Evolutionary conservation across 2,888 invertebrate genomes (phyloP), one percentile per base, ranked within the genome.

Genomic region (Ectropis crepuscularia): DNA sequence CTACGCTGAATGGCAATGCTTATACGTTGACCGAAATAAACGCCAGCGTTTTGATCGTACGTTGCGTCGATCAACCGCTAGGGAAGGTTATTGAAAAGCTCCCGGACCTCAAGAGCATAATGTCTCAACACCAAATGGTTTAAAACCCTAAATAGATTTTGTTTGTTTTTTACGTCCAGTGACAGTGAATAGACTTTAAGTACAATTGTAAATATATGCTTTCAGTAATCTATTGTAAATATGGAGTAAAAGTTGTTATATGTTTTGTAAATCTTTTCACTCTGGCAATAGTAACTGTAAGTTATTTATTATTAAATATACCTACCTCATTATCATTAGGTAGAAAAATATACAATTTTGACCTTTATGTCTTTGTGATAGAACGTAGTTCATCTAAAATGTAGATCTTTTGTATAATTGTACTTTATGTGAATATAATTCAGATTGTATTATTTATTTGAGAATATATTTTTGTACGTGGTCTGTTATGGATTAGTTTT

Each of bases 201-300:
- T 28, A 28, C 16, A 28, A 50, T 50, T 50, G 43, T 50, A 53
- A 49, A 47, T 53, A 51, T 55, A 6, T 55, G 51, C 16, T 41
- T 57, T 45, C 53, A 53, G 50, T 57, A 45, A 12, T 11, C 39
- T 57, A 46, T 61, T 53, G 49, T 62, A n/a, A 28, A 48, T 53
- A 54, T 73, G 61, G 68, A 71, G 74, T 76, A 76, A 75, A 77
- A 75, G 72, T 77, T 76, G 73, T 76, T 79, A 72, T 74, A 66
- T 75, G 67, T 74, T 77, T 74, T 75, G 74, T 80, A 80, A 74
- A 73, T 76, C 71, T 74, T 74, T 78, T 73, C 45, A 72, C 73
- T 74, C 63, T 47, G 57, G 48, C 62, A 62, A 63, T 60, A 49
- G n/a, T 59, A n/a, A 41, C 45, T 68, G 66, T 72, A 61, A 61